phyloP scores from a whole-genome alignment of 2,797 vertebrate genomes.

The Acanthiza pusilla region DNA sequence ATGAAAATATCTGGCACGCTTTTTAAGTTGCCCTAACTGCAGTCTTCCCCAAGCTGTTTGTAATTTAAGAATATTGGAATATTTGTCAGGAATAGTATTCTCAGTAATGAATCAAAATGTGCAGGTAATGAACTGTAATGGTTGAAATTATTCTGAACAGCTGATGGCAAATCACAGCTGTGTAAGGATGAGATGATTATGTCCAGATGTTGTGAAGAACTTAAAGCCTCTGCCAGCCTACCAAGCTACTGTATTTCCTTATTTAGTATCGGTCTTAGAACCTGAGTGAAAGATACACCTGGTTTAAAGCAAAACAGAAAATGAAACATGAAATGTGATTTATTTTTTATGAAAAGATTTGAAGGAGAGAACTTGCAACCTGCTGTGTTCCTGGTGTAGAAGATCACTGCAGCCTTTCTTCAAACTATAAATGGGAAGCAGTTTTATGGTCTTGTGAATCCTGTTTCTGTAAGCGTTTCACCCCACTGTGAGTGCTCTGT shows the following conservation, averaged over 20 bases:
- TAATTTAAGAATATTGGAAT: neutral
- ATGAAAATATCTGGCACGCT: neutral
- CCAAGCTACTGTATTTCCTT: neutral
- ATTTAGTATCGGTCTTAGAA: neutral
- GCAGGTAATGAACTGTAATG: neutral
- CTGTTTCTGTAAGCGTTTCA: accelerated
- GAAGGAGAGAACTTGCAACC: neutral
- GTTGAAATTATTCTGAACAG: neutral
- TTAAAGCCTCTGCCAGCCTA: neutral
- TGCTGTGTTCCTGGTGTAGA: neutral
- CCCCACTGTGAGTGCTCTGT: neutral
- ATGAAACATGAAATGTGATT: neutral
- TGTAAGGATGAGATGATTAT: neutral
- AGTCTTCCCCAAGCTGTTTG: neutral
- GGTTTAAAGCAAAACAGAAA: neutral
- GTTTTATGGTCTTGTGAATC: neutral
- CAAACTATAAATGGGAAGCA: neutral
- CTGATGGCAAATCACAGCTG: neutral
- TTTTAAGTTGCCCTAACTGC: neutral
- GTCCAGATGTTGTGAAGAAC: neutral
- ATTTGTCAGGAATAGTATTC: neutral
- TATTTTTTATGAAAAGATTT: neutral
- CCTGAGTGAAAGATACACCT: neutral
- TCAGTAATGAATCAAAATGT: neutral
- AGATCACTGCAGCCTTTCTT: neutral